A percentile compares a stretch with the other conserved stretches of the same genome.
These are phyloP conservation scores for Porites rus DNA, from an alignment of 92 coral and sea anemone genomes.

Conservation along the genomic window DNA sequence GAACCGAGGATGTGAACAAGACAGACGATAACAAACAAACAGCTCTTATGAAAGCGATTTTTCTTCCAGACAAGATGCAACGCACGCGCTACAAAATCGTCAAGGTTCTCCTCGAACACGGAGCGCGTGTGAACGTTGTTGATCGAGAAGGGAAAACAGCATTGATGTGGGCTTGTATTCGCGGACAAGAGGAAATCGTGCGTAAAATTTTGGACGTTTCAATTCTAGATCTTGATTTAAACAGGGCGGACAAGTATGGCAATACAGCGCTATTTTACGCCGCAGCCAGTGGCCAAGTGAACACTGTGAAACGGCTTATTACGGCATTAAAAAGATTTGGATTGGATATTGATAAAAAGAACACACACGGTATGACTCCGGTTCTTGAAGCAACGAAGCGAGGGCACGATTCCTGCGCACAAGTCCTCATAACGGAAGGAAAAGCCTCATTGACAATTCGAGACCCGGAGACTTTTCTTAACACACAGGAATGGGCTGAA, in stretches of 20 bases:
- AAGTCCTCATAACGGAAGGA: conserved; percentile 83
- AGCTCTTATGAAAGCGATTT: conserved; percentile 90
- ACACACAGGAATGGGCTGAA: conserved; percentile 86
- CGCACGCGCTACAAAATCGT: conserved; percentile 87
- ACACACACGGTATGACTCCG: conserved; percentile 86
- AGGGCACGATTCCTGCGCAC: conserved; percentile 78
- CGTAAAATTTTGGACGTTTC: conserved; percentile 72
- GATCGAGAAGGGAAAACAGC: conserved; percentile 84
- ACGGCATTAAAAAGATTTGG: conserved; percentile 89
- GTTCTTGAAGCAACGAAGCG: conserved; percentile 80
- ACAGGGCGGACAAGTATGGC: conserved; percentile 76
- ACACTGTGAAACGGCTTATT: conserved; percentile 73
- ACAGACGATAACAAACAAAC: conserved; percentile 92
- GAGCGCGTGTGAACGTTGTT: conserved; percentile 78
- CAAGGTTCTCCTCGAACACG: conserved; percentile 78
- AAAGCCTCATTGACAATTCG: conserved; percentile 78
- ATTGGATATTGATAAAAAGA: conserved; percentile 78
- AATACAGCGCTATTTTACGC: conserved; percentile 94
- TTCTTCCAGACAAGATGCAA: conserved; percentile 83
- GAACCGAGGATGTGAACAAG: conserved; percentile 78
- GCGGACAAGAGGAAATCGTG: conserved; percentile 75
- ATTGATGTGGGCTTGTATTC: conserved; percentile 86
- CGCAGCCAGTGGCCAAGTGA: conserved; percentile 72
- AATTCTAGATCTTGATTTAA: conserved; percentile 86
- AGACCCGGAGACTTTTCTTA: conserved; percentile 69